Conservation (phyloP, 2,888 invertebrate species). For the Phaedon cochleariae region DNA sequence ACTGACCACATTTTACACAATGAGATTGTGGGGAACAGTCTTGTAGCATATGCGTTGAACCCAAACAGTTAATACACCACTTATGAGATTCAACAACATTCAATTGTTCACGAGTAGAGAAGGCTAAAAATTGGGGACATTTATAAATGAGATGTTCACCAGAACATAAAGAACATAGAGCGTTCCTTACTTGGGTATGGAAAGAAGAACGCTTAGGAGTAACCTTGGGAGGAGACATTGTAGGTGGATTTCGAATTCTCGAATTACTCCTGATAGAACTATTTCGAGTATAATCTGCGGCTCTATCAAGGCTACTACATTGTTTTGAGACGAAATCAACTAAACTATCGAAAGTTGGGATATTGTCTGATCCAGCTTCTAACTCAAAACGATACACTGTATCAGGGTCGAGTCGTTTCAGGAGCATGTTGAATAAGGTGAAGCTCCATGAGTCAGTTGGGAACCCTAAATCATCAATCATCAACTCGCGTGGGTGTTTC, state of each 20-base stretch:
- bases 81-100: constrained; percentile 1
- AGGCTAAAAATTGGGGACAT: not conserved
- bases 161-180: not conserved
- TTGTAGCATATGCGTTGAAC: not conserved
- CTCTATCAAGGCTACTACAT: not conserved
- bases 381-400: not conserved
- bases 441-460: constrained; percentile 12
- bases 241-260: not conserved
- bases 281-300: not conserved
- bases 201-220: not conserved
- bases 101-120: not conserved
- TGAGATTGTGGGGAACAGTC: not conserved
- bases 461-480: constrained; percentile 5
- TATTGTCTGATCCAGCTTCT: not conserved
- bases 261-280: not conserved
- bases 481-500: too few relatives aligned
- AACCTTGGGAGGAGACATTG: not conserved
- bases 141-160: not conserved
- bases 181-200: not conserved
- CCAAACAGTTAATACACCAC: not conserved
- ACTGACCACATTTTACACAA: not conserved
- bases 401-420: not conserved
- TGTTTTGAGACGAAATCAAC: not conserved
- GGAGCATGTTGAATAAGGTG: constrained; percentile 3
- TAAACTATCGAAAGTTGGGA: not conserved